These are phyloP conservation scores for Augiades crinisus DNA, from an alignment of 2,888 invertebrate species.

Conservation along the genomic window DNA sequence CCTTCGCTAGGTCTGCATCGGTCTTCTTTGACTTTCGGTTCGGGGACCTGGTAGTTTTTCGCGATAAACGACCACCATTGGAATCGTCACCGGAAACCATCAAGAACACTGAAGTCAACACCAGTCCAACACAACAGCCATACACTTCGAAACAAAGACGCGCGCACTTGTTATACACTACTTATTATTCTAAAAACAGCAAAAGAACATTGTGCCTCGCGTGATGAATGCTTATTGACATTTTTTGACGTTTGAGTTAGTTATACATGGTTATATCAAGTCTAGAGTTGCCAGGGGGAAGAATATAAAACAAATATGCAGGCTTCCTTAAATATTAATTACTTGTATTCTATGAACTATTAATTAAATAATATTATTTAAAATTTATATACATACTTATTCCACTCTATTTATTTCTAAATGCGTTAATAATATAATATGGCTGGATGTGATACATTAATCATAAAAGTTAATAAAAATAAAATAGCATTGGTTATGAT, in stretches of 20 bases:
- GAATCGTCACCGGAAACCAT: conserved; percentile 82
- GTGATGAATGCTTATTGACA: conserved; percentile 36
- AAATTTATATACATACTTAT: no score
- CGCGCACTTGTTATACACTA: conserved; percentile 52
- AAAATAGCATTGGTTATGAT: not conserved
- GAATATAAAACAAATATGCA: no score
- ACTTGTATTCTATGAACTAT: no score
- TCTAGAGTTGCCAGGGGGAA: no score
- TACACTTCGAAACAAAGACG: conserved; percentile 66
- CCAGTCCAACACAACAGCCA: conserved; percentile 68
- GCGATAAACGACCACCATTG: conserved; percentile 83
- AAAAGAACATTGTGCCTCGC: conserved; percentile 41
- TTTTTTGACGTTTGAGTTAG: conserved; percentile 4
- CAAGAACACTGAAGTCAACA: conserved; percentile 69
- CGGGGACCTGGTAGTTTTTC: conserved; percentile 85
- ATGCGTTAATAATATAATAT: no score
- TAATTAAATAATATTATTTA: no score
- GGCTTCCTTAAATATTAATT: no score
- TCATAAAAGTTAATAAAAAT: no score
- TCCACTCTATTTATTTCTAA: no score
- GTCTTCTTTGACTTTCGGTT: conserved; percentile 83
- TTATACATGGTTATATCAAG: no score
- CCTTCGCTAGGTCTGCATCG: conserved; percentile 82
- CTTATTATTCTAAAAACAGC: conserved; percentile 55
- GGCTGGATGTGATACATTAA: no score